Percentiles rank a stretch among this genome's conserved stretches.
These are phyloP conservation scores for Drosophila villosipedis DNA, from an alignment of 2,888 invertebrate species.

Conservation along the genomic window DNA sequence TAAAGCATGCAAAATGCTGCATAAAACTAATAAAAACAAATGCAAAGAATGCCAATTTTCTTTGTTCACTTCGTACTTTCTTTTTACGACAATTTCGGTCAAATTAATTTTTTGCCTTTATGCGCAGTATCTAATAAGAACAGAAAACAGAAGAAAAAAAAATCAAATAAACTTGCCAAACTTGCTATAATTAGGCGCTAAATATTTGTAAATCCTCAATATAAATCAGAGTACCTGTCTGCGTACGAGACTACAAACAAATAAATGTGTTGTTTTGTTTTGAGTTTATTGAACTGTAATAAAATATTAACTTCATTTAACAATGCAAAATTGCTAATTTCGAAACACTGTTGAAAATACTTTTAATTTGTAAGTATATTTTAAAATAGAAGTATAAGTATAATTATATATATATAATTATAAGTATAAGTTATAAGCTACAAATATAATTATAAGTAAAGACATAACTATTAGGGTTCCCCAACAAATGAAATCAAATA, in stretches of 20 bases:
- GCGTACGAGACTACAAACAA: conserved; percentile 4
- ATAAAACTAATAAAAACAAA: background rate
- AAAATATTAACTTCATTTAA: conserved; percentile 4
- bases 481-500: background rate
- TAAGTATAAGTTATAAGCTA: background rate
- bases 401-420: background rate
- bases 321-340: background rate
- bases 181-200: conserved; percentile 66
- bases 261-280: conserved; percentile 40
- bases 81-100: background rate
- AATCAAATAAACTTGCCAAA: conserved; percentile 59
- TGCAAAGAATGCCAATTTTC: background rate
- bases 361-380: background rate
- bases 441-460: background rate
- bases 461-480: background rate
- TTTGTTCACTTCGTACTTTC: background rate
- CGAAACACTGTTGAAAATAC: background rate
- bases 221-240: conserved; percentile 7
- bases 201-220: conserved; percentile 38
- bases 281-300: conserved; percentile 58
- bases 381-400: background rate
- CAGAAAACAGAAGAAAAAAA: conserved; percentile 3
- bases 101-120: background rate
- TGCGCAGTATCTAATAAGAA: conserved; percentile 32
- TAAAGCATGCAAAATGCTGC: background rate